Conservation (phyloP, 2,888 invertebrate genomes). For the Macrophya alboannulata region DNA sequence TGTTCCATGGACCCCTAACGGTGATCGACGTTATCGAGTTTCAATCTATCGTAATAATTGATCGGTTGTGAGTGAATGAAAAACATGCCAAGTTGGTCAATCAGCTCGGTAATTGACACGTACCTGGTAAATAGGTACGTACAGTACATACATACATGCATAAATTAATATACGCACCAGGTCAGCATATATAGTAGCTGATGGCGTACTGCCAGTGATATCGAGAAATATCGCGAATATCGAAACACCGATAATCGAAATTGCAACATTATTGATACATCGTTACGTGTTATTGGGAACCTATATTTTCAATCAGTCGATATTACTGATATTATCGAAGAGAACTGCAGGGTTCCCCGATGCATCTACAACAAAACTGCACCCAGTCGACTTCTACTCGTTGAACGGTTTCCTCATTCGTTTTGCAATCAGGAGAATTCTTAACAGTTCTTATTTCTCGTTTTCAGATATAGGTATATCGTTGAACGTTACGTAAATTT, state of each 20-base stretch:
- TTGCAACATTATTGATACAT: conserved; percentile 47
- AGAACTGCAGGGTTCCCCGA: neutral
- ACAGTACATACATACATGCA: too few species aligned
- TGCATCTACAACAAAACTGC: neutral
- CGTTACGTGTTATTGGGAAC: conserved; percentile 47
- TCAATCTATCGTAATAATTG: neutral
- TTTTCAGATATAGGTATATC: neutral
- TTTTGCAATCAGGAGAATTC: neutral
- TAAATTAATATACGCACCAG: neutral
- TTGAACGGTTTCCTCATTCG: neutral
- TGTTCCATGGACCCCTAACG: neutral
- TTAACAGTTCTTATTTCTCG: neutral
- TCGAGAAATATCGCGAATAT: conserved; percentile 20
- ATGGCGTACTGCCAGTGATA: conserved; percentile 34
- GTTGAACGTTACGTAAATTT: neutral
- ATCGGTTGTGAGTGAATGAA: neutral
- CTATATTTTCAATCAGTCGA: conserved; percentile 53
- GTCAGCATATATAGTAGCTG: neutral
- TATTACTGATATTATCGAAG: conserved; percentile 49
- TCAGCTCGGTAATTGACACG: conserved; percentile 21
- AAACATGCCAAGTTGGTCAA: conserved; percentile 10
- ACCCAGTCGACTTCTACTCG: neutral
- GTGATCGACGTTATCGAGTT: neutral
- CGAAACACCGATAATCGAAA: conserved; percentile 39
- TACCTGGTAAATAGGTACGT: neutral